Base-by-base conservation (phyloP, 2,113 vertebrate genomes). In the Microtus ochrogaster region DNA sequence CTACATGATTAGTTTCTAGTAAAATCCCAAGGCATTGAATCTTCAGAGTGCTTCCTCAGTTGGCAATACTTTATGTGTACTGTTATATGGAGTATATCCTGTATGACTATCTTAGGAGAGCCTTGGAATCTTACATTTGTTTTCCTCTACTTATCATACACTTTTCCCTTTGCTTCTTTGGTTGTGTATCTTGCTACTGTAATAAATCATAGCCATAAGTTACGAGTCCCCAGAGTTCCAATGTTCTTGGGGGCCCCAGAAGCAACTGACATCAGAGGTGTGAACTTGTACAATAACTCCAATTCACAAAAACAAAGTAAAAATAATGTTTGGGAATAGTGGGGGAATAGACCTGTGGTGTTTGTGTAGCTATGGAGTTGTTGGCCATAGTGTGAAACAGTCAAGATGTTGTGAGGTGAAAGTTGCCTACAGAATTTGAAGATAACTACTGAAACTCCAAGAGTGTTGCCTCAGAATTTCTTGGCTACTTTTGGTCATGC, bases 261-360 rank as follows among this genome's bases (percentile, higher is more conserved):
- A 14, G 88, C 12, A 84, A 76, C 0, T 81, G 89, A 28, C 85
- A n/a, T 85, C 73, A 92, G 79, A 89, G 74, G 13, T 44, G 58
- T 39, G 61, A 77, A 90, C 65, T 30, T 17, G 2, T 55, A 72
- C n/a, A 95, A 76, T 28, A 47, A 94, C 36, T 7, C 39, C 22
- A 66, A 93, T 84, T 89, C 24, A 33, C 22, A 70, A 55, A 94
- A 63, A 94, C 47, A 36, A 55, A 36, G 65, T 85, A 68, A 82
- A 92, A 87, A 28, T 19, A 78, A 24, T 66, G 21, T 49, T 61
- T 63, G 72, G 73, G 41, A 6, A 47, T 89, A 77, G 87, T 33
- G 36, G n/a, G 79, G 26, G 41, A 24, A 39, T 26, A 30, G 89
- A 82, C 61, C 58, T 83, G 24, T 63, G n/a, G 36, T 81, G 21